These are phyloP conservation scores for Conger conger DNA, from an alignment of 2,113 vertebrate genomes.

Conservation along the genomic window DNA sequence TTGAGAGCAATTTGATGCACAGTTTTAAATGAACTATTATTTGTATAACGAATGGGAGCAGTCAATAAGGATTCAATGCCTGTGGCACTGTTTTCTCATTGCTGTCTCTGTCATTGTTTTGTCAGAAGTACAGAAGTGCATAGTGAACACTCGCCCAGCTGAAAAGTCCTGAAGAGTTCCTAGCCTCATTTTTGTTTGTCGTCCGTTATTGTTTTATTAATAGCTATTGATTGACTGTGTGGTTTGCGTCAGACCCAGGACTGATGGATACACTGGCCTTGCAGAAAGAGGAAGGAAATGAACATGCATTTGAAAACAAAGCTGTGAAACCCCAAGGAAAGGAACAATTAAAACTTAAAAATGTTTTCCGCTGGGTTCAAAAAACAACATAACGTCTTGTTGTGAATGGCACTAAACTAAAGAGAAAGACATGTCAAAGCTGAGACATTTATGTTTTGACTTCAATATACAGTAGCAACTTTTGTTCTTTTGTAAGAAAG, in stretches of 20 bases:
- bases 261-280: constrained; percentile 48
- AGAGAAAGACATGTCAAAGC: neutral
- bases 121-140: constrained; percentile 9
- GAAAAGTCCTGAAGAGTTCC: neutral
- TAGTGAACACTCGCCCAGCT: neutral
- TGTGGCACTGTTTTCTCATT: neutral
- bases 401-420: neutral
- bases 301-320: constrained; percentile 15
- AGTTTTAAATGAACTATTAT: neutral
- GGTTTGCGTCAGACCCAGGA: constrained; percentile 61
- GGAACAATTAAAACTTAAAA: constrained; percentile 60
- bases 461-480: neutral
- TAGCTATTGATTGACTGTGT: constrained; percentile 54
- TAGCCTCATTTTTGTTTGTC: constrained; percentile 49
- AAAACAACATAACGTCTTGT: neutral
- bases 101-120: neutral
- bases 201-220: constrained; percentile 48
- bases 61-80: neutral
- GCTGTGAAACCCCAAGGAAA: constrained; percentile 50
- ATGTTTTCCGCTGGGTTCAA: neutral
- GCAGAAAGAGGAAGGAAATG: constrained; percentile 49
- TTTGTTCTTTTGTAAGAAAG: neutral
- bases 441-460: neutral
- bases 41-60: neutral
- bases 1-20: neutral